Percentiles rank a stretch among this genome's conserved stretches.
phyloP scores from a whole-genome alignment of 2,888 invertebrate species.

The Unio delphinus region DNA sequence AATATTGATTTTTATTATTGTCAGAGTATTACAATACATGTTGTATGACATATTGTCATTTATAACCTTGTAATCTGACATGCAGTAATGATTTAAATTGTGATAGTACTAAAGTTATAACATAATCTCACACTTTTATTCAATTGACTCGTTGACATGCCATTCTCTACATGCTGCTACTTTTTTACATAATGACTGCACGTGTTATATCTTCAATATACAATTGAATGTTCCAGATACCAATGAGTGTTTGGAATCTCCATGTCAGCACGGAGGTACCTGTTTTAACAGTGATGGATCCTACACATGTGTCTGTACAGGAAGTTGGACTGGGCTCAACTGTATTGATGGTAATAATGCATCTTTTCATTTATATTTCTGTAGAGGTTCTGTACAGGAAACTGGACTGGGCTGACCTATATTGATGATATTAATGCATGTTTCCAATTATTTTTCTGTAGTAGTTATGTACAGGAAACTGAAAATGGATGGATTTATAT shows the following conservation, averaged over 20 bases:
- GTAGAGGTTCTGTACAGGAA: slow-evolving; percentile 70
- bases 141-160: no score
- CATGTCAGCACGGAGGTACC: slow-evolving; percentile 38
- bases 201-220: no score
- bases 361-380: background rate
- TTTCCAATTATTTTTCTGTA: background rate
- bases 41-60: no score
- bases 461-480: slow-evolving; percentile 70
- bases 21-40: no score
- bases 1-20: no score
- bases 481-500: slow-evolving; percentile 19
- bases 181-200: no score
- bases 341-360: slow-evolving; percentile 33
- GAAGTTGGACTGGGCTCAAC: slow-evolving; percentile 38
- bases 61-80: no score
- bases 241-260: slow-evolving; percentile 35
- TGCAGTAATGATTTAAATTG: no score
- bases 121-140: no score
- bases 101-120: no score
- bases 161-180: no score
- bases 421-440: slow-evolving; percentile 1
- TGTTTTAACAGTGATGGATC: slow-evolving; percentile 48
- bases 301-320: slow-evolving; percentile 70
- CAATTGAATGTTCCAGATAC: slow-evolving; percentile 18
- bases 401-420: slow-evolving; percentile 40